Base-by-base conservation (phyloP, 2,888 invertebrate genomes). In the Amitus sp. region DNA sequence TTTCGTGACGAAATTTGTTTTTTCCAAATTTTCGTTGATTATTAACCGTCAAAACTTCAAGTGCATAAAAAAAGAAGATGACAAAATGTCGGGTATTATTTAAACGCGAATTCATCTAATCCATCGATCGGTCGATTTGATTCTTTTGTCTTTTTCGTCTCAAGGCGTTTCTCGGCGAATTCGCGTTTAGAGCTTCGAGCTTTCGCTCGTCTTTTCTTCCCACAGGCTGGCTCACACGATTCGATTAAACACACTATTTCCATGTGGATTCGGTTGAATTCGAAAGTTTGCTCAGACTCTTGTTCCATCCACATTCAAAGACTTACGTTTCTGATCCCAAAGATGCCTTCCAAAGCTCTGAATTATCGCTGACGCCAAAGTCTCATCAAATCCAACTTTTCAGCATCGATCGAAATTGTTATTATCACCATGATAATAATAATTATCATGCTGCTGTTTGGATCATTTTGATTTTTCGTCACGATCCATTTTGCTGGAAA, bases 241-340 rank as follows among this genome's bases (percentile, higher is more conserved):
- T 43, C 43, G 43, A 43, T 43, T 43, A 43, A 43, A 43, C 43
- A 23, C 23, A 23, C 43, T 23, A 43, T 23, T 23, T 43, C 43
- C 43, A 13, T n/a, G 42, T 19, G 19, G 39, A 4, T 39, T 17
- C 18, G 40, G 10, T 19, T 40, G 23, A 43, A 43, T 43, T 20
- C 23, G 6, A 43, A 43, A 43, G 43, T 43, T 43, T 40, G 18
- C 19, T n/a, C 18, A n/a, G n/a, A n/a, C n/a, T n/a, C n/a, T n/a
- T n/a, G n/a, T 27, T 9, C 9, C 9, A 4, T 4, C 27, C 27
- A 6, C 27, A 9, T 9, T 9, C 27, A 4, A 27, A 27, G 5
- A 27, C 9, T 9, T 9, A 27, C 30, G 30, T 30, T 37, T 37
- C 37, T 6, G 27, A 20, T 23, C 12, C 27, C 4, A 43, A 43